These are phyloP conservation scores for Perithous albicinctus DNA, from an alignment of 2,888 invertebrate species.

Conservation along the genomic window DNA sequence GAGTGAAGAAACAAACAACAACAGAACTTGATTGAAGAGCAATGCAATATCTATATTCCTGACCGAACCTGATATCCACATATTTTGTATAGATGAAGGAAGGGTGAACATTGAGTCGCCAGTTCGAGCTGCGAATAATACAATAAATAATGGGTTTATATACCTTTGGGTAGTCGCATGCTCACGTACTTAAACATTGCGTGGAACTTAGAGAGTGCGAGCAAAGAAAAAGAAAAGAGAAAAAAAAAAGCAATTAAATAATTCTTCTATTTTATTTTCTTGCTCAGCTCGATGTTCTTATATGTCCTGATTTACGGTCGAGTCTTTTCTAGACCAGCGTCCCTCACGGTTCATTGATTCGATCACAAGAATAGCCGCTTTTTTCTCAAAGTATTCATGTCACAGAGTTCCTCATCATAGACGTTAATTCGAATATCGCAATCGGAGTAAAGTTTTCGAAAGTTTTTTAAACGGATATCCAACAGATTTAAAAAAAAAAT, in stretches of 20 bases:
- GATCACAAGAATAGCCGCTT: not conserved
- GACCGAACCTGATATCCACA: constrained; percentile 82
- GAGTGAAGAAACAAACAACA: constrained; percentile 72
- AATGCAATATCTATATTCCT: constrained; percentile 72
- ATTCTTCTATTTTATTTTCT: constrained; percentile 3
- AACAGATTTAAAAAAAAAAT: no score
- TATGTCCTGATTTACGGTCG: not conserved
- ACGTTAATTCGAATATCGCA: not conserved
- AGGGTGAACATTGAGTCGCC: constrained; percentile 81
- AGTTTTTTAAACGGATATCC: no score
- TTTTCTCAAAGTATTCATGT: not conserved
- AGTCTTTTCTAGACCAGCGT: not conserved
- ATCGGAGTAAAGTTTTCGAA: no score
- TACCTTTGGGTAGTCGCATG: constrained; percentile 7
- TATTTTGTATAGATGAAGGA: constrained; percentile 81
- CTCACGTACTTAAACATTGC: constrained; percentile 12
- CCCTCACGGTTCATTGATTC: constrained; percentile 9
- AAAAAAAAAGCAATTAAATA: constrained; percentile 6
- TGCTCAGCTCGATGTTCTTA: not conserved
- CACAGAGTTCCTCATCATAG: no score
- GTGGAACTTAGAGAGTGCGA: not conserved
- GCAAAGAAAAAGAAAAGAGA: no score
- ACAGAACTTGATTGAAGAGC: constrained; percentile 41
- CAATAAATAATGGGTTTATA: constrained; percentile 60
- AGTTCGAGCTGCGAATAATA: constrained; percentile 81